Evolutionary conservation across 1,140 invertebrate species (phyloP).

Genomic region (Tyrophagus putrescentiae): DNA sequence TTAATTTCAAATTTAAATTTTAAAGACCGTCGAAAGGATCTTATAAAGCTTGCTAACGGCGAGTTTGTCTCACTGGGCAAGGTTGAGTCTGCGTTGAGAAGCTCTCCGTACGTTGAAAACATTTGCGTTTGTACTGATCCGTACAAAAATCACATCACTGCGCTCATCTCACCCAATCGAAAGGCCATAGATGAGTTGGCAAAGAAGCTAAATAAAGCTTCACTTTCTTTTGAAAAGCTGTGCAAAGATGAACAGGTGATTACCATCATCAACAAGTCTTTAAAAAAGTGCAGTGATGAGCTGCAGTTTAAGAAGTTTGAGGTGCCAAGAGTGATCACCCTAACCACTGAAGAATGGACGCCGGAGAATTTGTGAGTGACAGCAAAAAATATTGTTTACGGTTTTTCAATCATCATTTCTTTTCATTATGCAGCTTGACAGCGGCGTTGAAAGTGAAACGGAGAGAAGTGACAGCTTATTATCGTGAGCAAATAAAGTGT

Average conservation of each 20-base stretch:
- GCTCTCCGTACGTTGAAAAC: constrained; percentile 80
- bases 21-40: constrained; percentile 91
- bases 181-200: constrained; percentile 49
- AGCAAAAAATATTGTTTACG: no score
- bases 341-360: constrained; percentile 36
- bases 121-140: constrained; percentile 83
- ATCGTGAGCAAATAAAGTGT: constrained; percentile 70
- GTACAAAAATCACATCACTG: constrained; percentile 65
- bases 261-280: constrained; percentile 47
- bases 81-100: constrained; percentile 66
- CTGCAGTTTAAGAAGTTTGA: constrained; percentile 28
- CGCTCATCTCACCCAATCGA: constrained; percentile 70
- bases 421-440: no score
- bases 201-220: constrained; percentile 42
- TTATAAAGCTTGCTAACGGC: constrained; percentile 88
- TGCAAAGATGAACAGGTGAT: constrained; percentile 52
- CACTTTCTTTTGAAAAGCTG: constrained; percentile 49
- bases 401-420: no score
- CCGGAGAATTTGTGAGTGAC: constrained; percentile 63
- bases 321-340: constrained; percentile 34
- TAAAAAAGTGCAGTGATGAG: not conserved
- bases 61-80: constrained; percentile 48
- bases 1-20: no score
- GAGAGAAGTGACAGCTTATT: constrained; percentile 81
- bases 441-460: constrained; percentile 92